Evolutionary conservation across 2,113 vertebrate species (phyloP), one percentile per base, ranked within the genome.

Genomic region (Phalacrocorax aristotelis): DNA sequence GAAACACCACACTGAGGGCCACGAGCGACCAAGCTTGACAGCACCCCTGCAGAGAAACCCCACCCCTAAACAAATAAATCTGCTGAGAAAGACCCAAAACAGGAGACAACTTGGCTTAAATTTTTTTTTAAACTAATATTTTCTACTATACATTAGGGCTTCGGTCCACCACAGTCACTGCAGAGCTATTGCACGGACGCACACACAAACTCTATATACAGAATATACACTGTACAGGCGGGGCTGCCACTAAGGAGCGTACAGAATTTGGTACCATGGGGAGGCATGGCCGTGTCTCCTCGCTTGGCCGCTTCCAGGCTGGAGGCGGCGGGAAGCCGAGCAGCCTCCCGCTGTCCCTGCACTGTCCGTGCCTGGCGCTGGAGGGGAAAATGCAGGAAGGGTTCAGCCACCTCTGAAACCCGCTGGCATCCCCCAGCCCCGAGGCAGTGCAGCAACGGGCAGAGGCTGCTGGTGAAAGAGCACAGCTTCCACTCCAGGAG

Each of bases 1-100:
- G 44, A 13, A 80, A 2, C 34, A 17, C 23, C 17, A 3, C 1
- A 4, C 46, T 8, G 64, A 51, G 20, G 79, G 20, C 68, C 38
- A 2, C 0, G n/a, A 17, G 23, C 0, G 0, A 14, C 29, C 11
- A 1, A 9, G 18, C 70, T 61, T 36, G 3, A 25, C 46, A 14
- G 11, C 20, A 15, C 18, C n/a, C 32, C 69, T 32, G 52, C 23
- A 49, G 23, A 26, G 48, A 69, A 55, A 32, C 12, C 15, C 48
- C 5, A 1, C 7, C n/a, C 74, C 74, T 6, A 3, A 4, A 18
- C 20, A 18, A 77, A 44, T 15, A n/a, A 27, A 90, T 25, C 54
- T 9, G 14, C 26, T 0, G 21, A 69, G 9, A 10, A 15, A 64
- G 11, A 10, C 52, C 18, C 80, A 13, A 38, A 64, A 3, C 71